Percentiles rank a stretch among this genome's conserved stretches.
phyloP scores from a whole-genome alignment of 2,888 invertebrate species.

The Lithophane socia region DNA sequence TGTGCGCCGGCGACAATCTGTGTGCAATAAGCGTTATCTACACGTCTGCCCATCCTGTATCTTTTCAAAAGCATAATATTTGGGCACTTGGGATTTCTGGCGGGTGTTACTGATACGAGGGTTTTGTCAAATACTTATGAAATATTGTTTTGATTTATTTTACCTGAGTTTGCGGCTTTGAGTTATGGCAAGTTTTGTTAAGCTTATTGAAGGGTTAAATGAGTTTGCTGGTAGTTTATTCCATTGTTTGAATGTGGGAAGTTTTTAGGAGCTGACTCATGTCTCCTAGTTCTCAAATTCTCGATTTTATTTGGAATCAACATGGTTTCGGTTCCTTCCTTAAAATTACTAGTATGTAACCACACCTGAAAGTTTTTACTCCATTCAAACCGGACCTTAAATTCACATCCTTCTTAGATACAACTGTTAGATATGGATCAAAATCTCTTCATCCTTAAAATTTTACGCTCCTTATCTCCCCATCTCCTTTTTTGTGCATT shows the following conservation, averaged over 20 bases:
- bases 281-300: background rate
- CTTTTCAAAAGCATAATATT: constrained; percentile 81
- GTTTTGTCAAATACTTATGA: constrained; percentile 56
- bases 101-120: constrained; percentile 58
- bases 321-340: background rate
- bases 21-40: constrained; percentile 75
- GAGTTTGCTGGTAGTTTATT: background rate
- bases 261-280: constrained; percentile 20
- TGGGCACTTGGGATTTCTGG: constrained; percentile 74
- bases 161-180: constrained; percentile 31
- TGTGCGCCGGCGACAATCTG: constrained; percentile 76
- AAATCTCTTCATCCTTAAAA: constrained; percentile 61
- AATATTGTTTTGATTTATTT: constrained; percentile 55
- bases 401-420: constrained; percentile 21
- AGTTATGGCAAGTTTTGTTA: constrained; percentile 6
- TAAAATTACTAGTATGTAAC: background rate
- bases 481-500: constrained; percentile 77
- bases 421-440: constrained; percentile 38
- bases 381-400: constrained; percentile 20
- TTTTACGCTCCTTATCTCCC: constrained; percentile 77
- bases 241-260: constrained; percentile 10
- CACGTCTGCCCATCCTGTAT: constrained; percentile 73
- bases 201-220: constrained; percentile 10
- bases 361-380: background rate
- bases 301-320: background rate